These are phyloP conservation scores for Rutilus rutilus DNA, from an alignment of 2,113 vertebrate species.

Conservation along the genomic window DNA sequence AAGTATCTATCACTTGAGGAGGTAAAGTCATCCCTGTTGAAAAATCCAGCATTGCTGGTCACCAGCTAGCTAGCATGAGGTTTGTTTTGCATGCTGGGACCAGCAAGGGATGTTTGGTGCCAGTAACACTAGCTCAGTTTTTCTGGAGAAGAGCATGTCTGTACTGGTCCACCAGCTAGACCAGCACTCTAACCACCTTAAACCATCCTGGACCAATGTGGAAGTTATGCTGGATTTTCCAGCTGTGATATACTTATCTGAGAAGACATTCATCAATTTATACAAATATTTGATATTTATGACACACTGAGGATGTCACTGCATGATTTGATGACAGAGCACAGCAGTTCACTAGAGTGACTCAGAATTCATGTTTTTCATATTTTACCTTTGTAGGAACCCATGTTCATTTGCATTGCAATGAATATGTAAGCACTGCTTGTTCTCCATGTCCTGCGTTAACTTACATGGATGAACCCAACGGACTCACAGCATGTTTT, in stretches of 20 bases:
- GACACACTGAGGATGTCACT: not conserved
- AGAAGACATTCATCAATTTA: not conserved
- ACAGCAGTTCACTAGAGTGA: not conserved
- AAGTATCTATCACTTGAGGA: too few relatives aligned
- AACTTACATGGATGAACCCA: slow-evolving; percentile 41
- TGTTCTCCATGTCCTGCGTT: slow-evolving; percentile 38
- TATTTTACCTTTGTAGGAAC: not conserved
- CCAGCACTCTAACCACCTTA: too few relatives aligned
- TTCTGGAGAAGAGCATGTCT: too few relatives aligned
- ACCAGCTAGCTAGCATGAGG: too few relatives aligned
- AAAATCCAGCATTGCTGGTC: too few relatives aligned
- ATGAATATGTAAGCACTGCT: not conserved
- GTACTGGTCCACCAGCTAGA: too few relatives aligned
- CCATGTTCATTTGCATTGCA: slow-evolving; percentile 41
- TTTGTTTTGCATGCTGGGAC: too few relatives aligned
- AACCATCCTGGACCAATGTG: too few relatives aligned
- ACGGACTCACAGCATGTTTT: not conserved
- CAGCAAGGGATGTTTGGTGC: too few relatives aligned
- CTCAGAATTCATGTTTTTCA: not conserved
- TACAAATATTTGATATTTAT: not conserved
- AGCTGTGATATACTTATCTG: too few relatives aligned
- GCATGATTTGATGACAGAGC: not conserved
- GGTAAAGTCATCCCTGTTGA: not conserved
- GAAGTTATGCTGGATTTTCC: too few relatives aligned
- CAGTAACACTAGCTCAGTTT: too few relatives aligned